Base-by-base conservation (phyloP, 2,113 vertebrate genomes). In the Taurulus bubalis region DNA sequence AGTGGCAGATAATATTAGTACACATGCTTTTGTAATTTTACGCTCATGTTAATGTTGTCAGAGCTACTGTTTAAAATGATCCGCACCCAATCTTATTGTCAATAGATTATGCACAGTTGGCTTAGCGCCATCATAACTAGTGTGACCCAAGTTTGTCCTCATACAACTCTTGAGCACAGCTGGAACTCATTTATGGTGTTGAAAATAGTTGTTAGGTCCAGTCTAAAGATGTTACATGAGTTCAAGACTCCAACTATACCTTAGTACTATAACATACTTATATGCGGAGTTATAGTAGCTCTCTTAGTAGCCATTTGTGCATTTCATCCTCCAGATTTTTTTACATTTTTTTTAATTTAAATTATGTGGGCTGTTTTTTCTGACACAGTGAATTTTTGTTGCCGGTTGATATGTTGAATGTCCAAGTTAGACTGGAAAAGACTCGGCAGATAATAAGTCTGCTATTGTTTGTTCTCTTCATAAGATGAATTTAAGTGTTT, bases 21-120 rank as follows among this genome's bases (percentile, higher is more conserved):
- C n/a, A 6, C 64, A 6, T 62, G 14, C 14, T 20, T 71, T 71
- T 77, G n/a, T 26, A 2, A 32, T 22, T 15, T 16, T 34, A 28
- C 8, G 30, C 38, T 53, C 9, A 63, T 77, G 42, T 65, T 38
- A 59, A 38, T 59, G 42, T 34, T 40, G 32, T 78, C 51, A 26
- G 12, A 75, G 75, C 28, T 15, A 14, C 64, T 82, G 36, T 66
- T 28, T 71, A 20, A 49, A 68, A 79, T 53, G 63, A 34, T 69
- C 53, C 64, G 49, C 63, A 64, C 28, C n/a, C 40, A 4, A 70
- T 60, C 63, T 77, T 64, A n/a, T 14, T 78, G 78, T 55, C 66
- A 36, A 81, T 73, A 28, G 63, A 7, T 60, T 53, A 64, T 26
- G n/a, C 36, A 75, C 34, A 79, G 55, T 62, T 60, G 66, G 70